Percentiles rank a stretch among this genome's conserved stretches.
These are phyloP conservation scores for Meteorus colon DNA, from an alignment of 2,888 invertebrate genomes.

Conservation along the genomic window DNA sequence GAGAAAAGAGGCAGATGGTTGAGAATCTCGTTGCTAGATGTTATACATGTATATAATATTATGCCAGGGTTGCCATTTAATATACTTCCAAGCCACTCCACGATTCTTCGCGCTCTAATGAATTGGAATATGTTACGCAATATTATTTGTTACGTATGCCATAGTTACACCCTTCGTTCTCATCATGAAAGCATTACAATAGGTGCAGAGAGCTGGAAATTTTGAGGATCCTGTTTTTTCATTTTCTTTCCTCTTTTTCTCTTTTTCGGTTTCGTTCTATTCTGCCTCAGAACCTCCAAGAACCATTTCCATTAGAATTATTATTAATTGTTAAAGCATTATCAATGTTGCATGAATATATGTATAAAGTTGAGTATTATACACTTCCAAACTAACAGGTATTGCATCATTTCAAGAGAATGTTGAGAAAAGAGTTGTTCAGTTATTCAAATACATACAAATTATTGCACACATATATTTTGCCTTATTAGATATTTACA, in stretches of 20 bases:
- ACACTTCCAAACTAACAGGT: too few species aligned
- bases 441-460: too few species aligned
- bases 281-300: too few species aligned
- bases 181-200: constrained; percentile 58
- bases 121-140: constrained; percentile 66
- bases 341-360: too few species aligned
- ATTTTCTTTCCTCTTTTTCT: neutral
- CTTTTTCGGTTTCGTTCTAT: neutral
- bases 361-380: too few species aligned
- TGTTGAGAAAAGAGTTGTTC: too few species aligned
- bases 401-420: too few species aligned
- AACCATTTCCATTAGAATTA: too few species aligned
- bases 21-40: constrained; percentile 34
- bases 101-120: constrained; percentile 65
- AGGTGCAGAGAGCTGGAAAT: constrained; percentile 63
- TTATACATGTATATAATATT: constrained; percentile 4
- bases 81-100: constrained; percentile 58
- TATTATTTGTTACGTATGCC: constrained; percentile 56
- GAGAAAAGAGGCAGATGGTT: constrained; percentile 55
- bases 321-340: too few species aligned
- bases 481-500: too few species aligned
- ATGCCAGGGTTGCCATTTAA: constrained; percentile 43
- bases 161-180: constrained; percentile 38
- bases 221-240: constrained; percentile 36
- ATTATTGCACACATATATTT: too few species aligned